Conservation (phyloP, 2,113 vertebrate species). For the Notarius lentiginosus region DNA sequence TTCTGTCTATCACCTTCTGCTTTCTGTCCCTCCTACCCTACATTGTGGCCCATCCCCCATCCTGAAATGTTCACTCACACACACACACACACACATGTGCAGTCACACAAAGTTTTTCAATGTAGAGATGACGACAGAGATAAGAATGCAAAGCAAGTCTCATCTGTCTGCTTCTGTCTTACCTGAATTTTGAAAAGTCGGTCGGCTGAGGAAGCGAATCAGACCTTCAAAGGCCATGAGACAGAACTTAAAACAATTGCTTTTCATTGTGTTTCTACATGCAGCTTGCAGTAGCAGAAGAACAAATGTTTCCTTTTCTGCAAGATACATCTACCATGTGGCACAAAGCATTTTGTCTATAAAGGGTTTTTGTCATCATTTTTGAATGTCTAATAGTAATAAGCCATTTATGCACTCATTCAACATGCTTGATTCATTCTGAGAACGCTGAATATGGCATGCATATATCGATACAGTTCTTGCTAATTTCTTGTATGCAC, state of each 20-base stretch:
- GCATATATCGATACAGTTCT: no score
- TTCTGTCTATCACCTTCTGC: constrained; percentile 49
- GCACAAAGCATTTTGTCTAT: neutral
- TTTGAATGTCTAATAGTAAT: neutral
- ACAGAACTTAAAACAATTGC: constrained; percentile 49
- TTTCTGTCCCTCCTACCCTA: constrained; percentile 46
- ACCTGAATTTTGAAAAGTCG: constrained; percentile 49
- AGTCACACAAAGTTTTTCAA: constrained; percentile 67
- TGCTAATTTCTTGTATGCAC: neutral
- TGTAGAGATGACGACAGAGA: constrained; percentile 70
- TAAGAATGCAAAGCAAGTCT: constrained; percentile 64
- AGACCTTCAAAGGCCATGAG: constrained; percentile 47
- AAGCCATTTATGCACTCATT: neutral
- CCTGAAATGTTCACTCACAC: constrained; percentile 28
- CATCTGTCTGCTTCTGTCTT: constrained; percentile 50
- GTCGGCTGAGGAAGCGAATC: constrained; percentile 55
- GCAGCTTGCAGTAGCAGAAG: constrained; percentile 23
- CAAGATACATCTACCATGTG: constrained; percentile 8
- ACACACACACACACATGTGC: constrained; percentile 46
- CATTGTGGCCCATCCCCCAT: constrained; percentile 43
- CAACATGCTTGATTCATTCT: neutral
- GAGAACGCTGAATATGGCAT: neutral
- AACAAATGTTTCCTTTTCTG: constrained; percentile 46
- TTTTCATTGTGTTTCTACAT: constrained; percentile 34
- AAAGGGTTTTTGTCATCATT: neutral